Evolutionary conservation across 2,888 invertebrate species (phyloP).

Genomic region (Sarcophaga caerulescens): DNA sequence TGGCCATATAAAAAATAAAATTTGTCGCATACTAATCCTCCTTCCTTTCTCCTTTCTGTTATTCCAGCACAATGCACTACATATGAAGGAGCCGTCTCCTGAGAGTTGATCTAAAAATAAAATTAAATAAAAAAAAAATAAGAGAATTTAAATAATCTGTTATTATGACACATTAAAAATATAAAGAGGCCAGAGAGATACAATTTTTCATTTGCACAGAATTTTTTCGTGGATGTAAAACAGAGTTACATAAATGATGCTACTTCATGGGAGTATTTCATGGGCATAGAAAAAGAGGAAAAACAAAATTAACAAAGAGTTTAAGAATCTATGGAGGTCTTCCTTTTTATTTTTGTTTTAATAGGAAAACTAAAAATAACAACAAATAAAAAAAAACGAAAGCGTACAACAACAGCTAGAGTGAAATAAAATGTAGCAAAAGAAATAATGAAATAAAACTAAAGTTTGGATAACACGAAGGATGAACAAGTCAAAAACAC

Average conservation of each 20-base stretch:
- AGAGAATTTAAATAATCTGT: no score
- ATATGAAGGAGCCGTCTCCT: no score
- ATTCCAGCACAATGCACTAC: no score
- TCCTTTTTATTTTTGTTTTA: constrained; percentile 38
- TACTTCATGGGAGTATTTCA: constrained; percentile 26
- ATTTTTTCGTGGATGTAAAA: constrained; percentile 27
- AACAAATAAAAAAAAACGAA: constrained; percentile 22
- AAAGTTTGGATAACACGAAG: not conserved
- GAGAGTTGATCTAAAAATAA: no score
- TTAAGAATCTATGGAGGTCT: constrained; percentile 59
- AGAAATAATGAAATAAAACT: not conserved
- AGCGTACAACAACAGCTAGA: not conserved
- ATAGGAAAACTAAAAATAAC: constrained; percentile 26
- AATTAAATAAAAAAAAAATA: no score
- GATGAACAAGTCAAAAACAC: constrained; percentile 13
- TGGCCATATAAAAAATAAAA: no score
- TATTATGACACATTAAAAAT: not conserved
- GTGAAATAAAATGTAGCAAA: not conserved
- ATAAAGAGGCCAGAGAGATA: not conserved
- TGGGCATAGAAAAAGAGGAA: constrained; percentile 8
- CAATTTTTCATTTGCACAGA: not conserved
- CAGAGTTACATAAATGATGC: constrained; percentile 27
- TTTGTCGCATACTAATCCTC: no score
- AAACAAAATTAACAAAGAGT: constrained; percentile 13
- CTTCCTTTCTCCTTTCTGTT: no score